phyloP scores from a whole-genome alignment of 2,113 vertebrate species.

The Litocranius walleri region DNA sequence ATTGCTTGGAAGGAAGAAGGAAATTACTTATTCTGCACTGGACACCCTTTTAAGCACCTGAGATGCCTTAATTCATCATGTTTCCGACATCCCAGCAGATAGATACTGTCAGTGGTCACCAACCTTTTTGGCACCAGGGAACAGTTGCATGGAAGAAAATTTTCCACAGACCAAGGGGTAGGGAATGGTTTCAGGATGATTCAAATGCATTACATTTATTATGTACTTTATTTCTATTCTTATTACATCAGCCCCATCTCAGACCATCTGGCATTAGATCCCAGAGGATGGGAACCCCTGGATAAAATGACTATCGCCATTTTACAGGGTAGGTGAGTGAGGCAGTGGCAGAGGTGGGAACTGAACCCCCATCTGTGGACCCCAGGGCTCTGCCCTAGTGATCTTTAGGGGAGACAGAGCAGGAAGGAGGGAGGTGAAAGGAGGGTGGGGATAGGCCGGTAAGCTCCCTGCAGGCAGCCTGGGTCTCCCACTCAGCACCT shows the following conservation, averaged over 20 bases:
- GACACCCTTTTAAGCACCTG: not conserved
- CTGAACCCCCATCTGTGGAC: not conserved
- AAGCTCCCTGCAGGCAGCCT: fast-evolving
- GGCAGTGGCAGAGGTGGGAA: not conserved
- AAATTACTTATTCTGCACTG: fast-evolving
- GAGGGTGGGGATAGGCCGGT: not conserved
- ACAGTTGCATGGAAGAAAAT: not conserved
- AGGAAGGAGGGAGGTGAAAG: too few relatives aligned
- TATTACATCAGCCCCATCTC: not conserved
- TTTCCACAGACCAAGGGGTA: not conserved
- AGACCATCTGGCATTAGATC: not conserved
- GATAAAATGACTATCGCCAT: not conserved
- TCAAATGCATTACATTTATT: not conserved
- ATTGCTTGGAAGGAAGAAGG: slow-evolving; percentile 1
- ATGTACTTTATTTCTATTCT: not conserved
- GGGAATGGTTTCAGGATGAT: not conserved
- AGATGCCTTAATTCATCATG: fast-evolving
- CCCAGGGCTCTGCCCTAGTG: not conserved
- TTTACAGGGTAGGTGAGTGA: not conserved
- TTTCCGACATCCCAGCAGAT: fast-evolving
- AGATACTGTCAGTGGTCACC: not conserved
- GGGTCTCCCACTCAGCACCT: not conserved
- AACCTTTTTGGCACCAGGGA: not conserved
- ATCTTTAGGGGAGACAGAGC: not conserved
- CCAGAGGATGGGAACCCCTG: not conserved